Evolutionary conservation across 2,888 invertebrate species (phyloP).

Genomic region (Troilus luridus): DNA sequence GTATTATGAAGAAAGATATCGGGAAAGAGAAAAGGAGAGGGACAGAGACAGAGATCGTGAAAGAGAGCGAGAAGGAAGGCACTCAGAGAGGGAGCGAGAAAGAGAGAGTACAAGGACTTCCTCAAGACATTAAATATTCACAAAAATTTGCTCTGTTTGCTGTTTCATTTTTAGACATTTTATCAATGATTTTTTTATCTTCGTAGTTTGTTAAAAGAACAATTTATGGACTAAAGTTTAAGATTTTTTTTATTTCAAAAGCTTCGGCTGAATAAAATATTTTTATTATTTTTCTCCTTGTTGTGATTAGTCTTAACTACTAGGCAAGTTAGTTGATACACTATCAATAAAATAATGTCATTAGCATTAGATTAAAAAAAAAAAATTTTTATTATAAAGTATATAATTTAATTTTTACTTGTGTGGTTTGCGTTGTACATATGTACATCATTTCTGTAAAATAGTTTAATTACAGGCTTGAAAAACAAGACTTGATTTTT

Average conservation of each 20-base stretch:
- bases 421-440: not conserved
- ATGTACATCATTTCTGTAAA: not conserved
- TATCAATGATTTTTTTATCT: not conserved
- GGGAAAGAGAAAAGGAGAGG: constrained; percentile 71
- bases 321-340: not conserved
- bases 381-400: not conserved
- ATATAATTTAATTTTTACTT: not conserved
- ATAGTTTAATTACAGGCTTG: not conserved
- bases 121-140: constrained; percentile 23
- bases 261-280: not conserved
- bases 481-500: not conserved
- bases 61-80: constrained; percentile 68
- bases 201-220: not conserved
- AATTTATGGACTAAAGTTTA: not conserved
- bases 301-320: not conserved
- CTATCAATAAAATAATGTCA: not conserved
- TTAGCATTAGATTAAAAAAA: not conserved
- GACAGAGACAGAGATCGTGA: constrained; percentile 76
- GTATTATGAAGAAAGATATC: constrained; percentile 91
- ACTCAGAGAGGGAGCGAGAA: constrained; percentile 53
- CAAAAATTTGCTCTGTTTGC: not conserved
- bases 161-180: not conserved
- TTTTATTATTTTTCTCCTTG: not conserved
- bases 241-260: not conserved
- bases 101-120: constrained; percentile 54